These are phyloP conservation scores for Osmerus mordax DNA, from an alignment of 2,113 vertebrate species.

Conservation along the genomic window DNA sequence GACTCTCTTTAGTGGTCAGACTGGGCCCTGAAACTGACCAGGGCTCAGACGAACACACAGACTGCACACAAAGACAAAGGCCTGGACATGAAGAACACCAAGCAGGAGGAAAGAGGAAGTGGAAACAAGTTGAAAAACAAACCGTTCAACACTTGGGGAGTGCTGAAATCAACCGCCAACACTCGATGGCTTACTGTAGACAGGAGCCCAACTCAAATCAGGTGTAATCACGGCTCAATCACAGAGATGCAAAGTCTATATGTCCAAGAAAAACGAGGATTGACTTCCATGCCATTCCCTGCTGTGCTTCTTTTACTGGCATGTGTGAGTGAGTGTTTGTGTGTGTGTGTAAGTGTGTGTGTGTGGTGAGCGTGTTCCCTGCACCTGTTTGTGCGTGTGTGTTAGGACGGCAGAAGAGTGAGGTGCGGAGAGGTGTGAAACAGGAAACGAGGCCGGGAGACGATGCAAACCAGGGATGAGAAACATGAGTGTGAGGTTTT, in stretches of 20 bases:
- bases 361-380: neutral
- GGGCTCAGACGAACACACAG: too few species aligned
- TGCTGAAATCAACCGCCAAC: too few species aligned
- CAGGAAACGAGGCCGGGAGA: neutral
- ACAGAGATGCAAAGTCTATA: neutral
- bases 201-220: too few species aligned
- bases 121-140: too few species aligned
- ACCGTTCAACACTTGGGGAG: too few species aligned
- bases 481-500: neutral
- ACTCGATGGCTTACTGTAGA: too few species aligned
- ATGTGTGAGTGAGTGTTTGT: neutral
- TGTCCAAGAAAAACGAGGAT: neutral
- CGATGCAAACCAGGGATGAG: neutral
- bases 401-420: neutral
- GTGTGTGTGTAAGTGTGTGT: neutral
- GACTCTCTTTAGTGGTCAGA: too few species aligned
- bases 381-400: slow-evolving; percentile 1
- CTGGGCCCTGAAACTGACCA: too few species aligned
- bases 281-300: neutral
- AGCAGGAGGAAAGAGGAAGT: too few species aligned
- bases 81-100: too few species aligned
- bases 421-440: neutral
- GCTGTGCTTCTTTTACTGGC: slow-evolving; percentile 2
- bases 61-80: too few species aligned
- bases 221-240: too few species aligned